Conservation (phyloP, 2,888 invertebrate genomes). For the Meiosimyza platycephala region DNA sequence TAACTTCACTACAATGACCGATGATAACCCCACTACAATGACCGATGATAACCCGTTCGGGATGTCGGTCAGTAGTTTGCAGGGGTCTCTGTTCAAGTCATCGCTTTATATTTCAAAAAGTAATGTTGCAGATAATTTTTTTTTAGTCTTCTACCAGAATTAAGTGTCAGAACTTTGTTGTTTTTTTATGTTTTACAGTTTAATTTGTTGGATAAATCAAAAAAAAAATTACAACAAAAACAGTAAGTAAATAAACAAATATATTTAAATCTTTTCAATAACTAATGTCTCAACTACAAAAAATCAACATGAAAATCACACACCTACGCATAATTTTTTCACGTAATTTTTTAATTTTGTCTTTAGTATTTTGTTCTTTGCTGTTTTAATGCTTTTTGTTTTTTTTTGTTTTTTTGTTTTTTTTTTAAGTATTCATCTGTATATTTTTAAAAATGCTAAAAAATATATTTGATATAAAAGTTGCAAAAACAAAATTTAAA, state of each 20-base stretch:
- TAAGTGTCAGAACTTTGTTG: not conserved
- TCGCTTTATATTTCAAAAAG: too few relatives aligned
- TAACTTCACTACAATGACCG: too few relatives aligned
- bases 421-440: too few relatives aligned
- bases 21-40: too few relatives aligned
- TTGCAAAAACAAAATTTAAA: not conserved
- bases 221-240: constrained; percentile 8
- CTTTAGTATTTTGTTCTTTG: constrained; percentile 1
- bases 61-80: too few relatives aligned
- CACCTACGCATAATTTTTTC: constrained; percentile 25
- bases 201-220: not conserved
- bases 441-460: too few relatives aligned
- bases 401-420: too few relatives aligned
- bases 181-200: not conserved
- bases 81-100: too few relatives aligned
- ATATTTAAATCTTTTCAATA: constrained; percentile 2
- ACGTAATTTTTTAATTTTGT: constrained; percentile 24
- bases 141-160: too few relatives aligned
- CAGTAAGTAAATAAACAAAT: constrained; percentile 5
- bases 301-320: constrained; percentile 13
- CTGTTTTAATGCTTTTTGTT: not conserved
- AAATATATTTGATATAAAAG: too few relatives aligned
- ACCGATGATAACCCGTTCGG: too few relatives aligned
- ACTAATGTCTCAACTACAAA: constrained; percentile 5
- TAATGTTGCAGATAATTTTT: too few relatives aligned